Percentiles rank a stretch among this genome's conserved stretches.
Conservation (phyloP, 53 echinoderm and acorn worm species). For the Stichopus horrens region DNA sequence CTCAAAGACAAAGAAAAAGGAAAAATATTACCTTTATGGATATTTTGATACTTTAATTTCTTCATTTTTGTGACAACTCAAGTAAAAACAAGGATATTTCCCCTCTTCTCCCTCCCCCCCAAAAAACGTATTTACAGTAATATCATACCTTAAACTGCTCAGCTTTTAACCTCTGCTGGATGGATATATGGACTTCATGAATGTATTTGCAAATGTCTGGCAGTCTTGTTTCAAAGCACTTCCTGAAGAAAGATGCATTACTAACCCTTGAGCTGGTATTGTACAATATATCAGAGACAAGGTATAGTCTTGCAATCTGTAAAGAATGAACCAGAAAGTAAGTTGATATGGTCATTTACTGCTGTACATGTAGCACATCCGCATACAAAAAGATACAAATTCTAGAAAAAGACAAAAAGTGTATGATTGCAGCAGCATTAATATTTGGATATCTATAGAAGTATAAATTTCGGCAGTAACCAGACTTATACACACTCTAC, state of each 20-base stretch:
- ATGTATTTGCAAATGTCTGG: constrained; percentile 69
- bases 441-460: too few relatives aligned
- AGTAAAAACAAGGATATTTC: too few relatives aligned
- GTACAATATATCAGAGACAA: constrained; percentile 91
- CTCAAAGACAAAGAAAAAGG: constrained; percentile 12
- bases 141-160: constrained; percentile 89
- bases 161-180: constrained; percentile 87
- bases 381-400: too few relatives aligned
- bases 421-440: too few relatives aligned
- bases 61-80: too few relatives aligned
- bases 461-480: too few relatives aligned
- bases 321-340: background rate
- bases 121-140: background rate
- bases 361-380: too few relatives aligned
- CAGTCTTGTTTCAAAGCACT: constrained; percentile 81
- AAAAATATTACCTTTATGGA: background rate
- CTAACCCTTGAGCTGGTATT: constrained; percentile 95
- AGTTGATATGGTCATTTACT: too few relatives aligned
- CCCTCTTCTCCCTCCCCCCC: too few relatives aligned
- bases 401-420: too few relatives aligned
- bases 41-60: too few relatives aligned
- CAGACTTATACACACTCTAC: too few relatives aligned
- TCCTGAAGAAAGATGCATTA: constrained; percentile 95
- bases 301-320: constrained; percentile 85
- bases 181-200: constrained; percentile 66